These are phyloP conservation scores for Octonoba sinensis DNA, from an alignment of 2,888 invertebrate species.

Conservation along the genomic window DNA sequence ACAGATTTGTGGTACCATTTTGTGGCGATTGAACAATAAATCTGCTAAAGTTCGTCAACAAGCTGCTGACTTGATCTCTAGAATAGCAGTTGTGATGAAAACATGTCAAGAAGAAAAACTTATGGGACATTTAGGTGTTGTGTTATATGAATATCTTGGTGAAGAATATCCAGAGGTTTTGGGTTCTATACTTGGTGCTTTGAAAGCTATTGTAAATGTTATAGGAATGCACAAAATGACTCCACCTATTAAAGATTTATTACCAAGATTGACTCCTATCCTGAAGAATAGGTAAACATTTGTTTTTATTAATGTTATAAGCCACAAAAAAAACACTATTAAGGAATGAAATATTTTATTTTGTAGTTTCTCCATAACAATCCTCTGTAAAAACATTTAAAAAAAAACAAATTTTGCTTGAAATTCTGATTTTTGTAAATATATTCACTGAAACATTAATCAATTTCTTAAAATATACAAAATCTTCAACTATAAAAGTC, in stretches of 20 bases:
- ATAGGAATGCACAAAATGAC: slow-evolving; percentile 99
- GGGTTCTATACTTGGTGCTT: slow-evolving; percentile 96
- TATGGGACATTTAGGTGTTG: slow-evolving; percentile 99
- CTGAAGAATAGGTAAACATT: slow-evolving; percentile 90
- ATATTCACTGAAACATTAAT: too few species aligned
- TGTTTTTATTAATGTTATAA: neutral
- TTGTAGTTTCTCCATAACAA: too few species aligned
- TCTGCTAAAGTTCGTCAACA: slow-evolving; percentile 98
- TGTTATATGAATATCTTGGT: slow-evolving; percentile 97
- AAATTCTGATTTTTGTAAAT: too few species aligned
- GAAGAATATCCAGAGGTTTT: slow-evolving; percentile 99
- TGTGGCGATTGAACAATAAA: slow-evolving; percentile 99
- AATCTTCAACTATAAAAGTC: too few species aligned
- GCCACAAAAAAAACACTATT: neutral
- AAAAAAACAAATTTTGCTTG: too few species aligned
- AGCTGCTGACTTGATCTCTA: slow-evolving; percentile 97
- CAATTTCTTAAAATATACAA: too few species aligned
- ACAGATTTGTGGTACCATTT: slow-evolving; percentile 99
- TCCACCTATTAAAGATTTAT: slow-evolving; percentile 97
- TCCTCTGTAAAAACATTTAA: too few species aligned
- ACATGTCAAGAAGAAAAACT: slow-evolving; percentile 99
- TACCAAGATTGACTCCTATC: slow-evolving; percentile 96
- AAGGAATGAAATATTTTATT: slow-evolving; percentile 7
- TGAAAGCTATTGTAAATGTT: slow-evolving; percentile 99
- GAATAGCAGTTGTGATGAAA: slow-evolving; percentile 99